These are phyloP conservation scores for Anticlea derivata DNA, from an alignment of 2,888 invertebrate species.

Conservation along the genomic window DNA sequence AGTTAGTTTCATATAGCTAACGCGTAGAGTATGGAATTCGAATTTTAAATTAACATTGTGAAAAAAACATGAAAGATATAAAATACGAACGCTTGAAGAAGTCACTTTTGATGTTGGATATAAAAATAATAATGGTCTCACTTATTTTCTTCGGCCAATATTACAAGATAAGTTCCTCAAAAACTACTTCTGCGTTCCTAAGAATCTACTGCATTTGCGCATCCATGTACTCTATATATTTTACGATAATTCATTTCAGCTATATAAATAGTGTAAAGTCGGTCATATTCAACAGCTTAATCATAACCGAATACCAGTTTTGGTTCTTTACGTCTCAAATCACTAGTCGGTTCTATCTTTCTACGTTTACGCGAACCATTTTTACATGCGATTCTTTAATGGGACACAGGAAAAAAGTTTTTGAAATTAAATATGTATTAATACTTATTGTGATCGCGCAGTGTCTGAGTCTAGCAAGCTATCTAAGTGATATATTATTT, in stretches of 20 bases:
- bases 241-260: too few relatives aligned
- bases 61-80: too few relatives aligned
- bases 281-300: too few relatives aligned
- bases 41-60: too few relatives aligned
- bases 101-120: not conserved
- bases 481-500: not conserved
- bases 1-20: too few relatives aligned
- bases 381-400: not conserved
- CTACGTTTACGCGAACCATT: not conserved
- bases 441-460: not conserved
- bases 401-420: not conserved
- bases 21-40: too few relatives aligned
- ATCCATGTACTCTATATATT: not conserved
- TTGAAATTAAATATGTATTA: not conserved
- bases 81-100: too few relatives aligned
- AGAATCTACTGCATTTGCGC: not conserved
- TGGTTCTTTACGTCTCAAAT: not conserved
- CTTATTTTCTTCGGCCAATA: not conserved
- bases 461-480: not conserved
- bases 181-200: not conserved
- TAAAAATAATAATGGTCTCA: not conserved
- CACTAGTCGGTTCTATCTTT: not conserved
- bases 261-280: too few relatives aligned
- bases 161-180: slow-evolving; percentile 3
- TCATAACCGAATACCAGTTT: not conserved